Conservation (phyloP, 2,888 invertebrate species). For the Smittia sp. region DNA sequence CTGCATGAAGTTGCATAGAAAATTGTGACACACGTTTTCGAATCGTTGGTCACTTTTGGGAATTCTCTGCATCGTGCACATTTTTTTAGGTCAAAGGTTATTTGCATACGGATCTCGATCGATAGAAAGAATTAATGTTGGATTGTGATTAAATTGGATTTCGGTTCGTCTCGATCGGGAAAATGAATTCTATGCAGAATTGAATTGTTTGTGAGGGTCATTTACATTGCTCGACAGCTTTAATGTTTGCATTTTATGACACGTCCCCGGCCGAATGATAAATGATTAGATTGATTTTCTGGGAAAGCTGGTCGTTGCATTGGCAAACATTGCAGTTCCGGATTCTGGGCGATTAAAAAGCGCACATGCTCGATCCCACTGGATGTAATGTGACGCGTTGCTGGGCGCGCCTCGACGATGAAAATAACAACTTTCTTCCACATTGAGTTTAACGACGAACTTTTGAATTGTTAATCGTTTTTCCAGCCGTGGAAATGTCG, state of each 20-base stretch:
- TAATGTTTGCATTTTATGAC: constrained; percentile 32
- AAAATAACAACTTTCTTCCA: not conserved
- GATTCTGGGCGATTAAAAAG: too few species aligned
- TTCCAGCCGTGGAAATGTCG: not conserved
- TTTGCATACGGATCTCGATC: constrained; percentile 35
- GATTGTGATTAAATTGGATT: constrained; percentile 33
- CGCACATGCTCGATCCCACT: too few species aligned
- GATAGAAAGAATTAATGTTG: constrained; percentile 26
- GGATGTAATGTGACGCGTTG: too few species aligned
- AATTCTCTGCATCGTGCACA: not conserved
- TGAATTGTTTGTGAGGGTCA: constrained; percentile 27
- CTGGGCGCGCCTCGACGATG: not conserved
- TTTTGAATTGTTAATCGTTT: not conserved
- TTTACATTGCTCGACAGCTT: constrained; percentile 12
- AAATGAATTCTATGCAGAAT: not conserved
- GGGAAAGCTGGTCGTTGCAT: not conserved
- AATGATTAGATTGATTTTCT: not conserved
- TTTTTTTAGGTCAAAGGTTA: constrained; percentile 36
- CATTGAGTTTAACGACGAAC: not conserved
- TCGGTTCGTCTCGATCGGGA: not conserved
- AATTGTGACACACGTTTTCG: constrained; percentile 28
- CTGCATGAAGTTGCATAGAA: constrained; percentile 5
- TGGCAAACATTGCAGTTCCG: not conserved
- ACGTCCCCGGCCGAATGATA: not conserved
- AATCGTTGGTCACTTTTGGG: constrained; percentile 34